Base-by-base conservation (phyloP, 2,113 vertebrate species). In the Ia io region DNA sequence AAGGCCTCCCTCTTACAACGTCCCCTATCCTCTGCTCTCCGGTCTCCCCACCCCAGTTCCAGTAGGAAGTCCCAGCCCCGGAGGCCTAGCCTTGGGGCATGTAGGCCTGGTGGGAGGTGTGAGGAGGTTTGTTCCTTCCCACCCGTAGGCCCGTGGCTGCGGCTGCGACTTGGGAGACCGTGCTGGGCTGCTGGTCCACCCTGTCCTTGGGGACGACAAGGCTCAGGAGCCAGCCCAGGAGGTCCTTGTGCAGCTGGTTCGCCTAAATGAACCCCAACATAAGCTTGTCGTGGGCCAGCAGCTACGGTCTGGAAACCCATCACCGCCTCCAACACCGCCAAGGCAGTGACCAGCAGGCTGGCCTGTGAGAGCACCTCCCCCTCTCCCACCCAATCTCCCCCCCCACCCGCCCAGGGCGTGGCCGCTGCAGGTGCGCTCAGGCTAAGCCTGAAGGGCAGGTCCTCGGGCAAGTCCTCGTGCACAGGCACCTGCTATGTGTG, bases 121-220 rank as follows among this genome's bases (percentile, higher is more conserved):
- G 9, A 6, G 28, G 76, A 20, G n/a, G 28, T 16, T 11, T 8
- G 22, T 9, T 22, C 16, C 56, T 82, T 2, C 22, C 22, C 14
- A 44, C 14, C 10, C 0, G 1, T n/a, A 2, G 56, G 42, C 5
- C 0, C 0, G 20, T 7, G 76, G 35, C 35, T 13, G 20, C 1
- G 0, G 51, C 23, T 37, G 49, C 16, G 37, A 32, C 44, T n/a
- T 77, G 30, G 44, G 7, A n/a, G 28, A 40, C n/a, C 20, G 3
- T n/a, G 56, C 22, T 18, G 69, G 20, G 20, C 35, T 5, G 20
- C 92, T 30, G 65, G 35, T n/a, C 14, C 28, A 30, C 17, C 5
- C 13, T 7, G 3, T 17, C 16, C 22, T 35, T 30, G 78, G 78
- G 65, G 13, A 40, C 5, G 0, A 37, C 32, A 0, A 35, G 37